Evolutionary conservation across 2,113 vertebrate species (phyloP).

Genomic region (Ailurus styani): DNA sequence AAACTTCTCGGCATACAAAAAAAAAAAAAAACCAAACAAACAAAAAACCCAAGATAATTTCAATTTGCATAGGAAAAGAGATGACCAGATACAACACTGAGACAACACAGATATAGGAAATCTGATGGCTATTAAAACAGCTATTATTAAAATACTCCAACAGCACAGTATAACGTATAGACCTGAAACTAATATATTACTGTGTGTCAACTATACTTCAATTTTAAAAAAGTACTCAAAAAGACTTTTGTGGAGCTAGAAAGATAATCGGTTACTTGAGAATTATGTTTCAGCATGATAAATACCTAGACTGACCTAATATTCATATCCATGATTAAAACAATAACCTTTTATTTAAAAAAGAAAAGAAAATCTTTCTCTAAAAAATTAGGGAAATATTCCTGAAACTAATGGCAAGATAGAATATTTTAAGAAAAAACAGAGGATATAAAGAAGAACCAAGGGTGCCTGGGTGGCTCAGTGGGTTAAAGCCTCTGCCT

Average conservation of each 20-base stretch:
- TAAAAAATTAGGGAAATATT: not conserved
- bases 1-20: conserved; percentile 22
- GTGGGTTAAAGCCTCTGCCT: too few relatives aligned
- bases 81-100: not conserved
- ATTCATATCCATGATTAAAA: not conserved
- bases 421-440: conserved; percentile 24
- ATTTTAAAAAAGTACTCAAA: not conserved
- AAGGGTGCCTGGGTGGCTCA: too few relatives aligned
- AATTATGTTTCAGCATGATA: not conserved
- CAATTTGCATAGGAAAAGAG: not conserved
- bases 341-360: not conserved
- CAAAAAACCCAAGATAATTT: not conserved
- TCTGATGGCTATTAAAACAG: not conserved
- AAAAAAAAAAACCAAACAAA: not conserved
- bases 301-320: not conserved
- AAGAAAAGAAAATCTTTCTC: not conserved
- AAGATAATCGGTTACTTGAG: not conserved
- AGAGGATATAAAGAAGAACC: not conserved
- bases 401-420: not conserved
- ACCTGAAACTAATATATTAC: not conserved
- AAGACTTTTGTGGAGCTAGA: not conserved
- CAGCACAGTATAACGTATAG: not conserved
- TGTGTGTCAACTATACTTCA: not conserved
- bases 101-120: not conserved
- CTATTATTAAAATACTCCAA: conserved; percentile 11